Percentiles rank a stretch among this genome's conserved stretches.
These are phyloP conservation scores for Phasia obesa DNA, from an alignment of 2,888 invertebrate species.

Conservation along the genomic window DNA sequence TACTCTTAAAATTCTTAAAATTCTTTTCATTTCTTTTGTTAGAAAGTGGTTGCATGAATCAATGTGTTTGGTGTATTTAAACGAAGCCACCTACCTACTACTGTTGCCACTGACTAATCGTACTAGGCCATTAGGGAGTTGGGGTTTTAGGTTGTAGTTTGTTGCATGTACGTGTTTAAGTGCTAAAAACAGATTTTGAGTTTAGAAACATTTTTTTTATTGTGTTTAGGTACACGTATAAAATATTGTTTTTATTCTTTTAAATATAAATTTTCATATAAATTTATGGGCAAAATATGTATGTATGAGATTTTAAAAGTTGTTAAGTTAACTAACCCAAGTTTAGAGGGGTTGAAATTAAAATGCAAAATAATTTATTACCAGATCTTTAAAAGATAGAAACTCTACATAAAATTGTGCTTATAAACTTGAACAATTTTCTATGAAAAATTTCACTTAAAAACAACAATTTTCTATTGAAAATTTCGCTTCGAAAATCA, in stretches of 20 bases:
- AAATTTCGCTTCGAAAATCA: too few species aligned
- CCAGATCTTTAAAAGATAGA: too few species aligned
- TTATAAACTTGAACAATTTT: too few species aligned
- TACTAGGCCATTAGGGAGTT: constrained; percentile 1
- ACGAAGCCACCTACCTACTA: not conserved
- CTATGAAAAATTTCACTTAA: too few species aligned
- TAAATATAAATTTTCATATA: constrained; percentile 9
- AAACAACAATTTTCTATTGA: too few species aligned
- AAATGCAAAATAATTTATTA: too few species aligned
- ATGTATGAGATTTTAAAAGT: constrained; percentile 42
- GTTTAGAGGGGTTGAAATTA: not conserved
- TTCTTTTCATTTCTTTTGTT: constrained; percentile 48
- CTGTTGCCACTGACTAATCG: not conserved
- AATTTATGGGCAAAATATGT: constrained; percentile 58
- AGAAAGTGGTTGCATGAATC: constrained; percentile 41
- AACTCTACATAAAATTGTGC: too few species aligned
- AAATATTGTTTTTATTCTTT: constrained; percentile 14
- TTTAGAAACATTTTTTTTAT: constrained; percentile 52
- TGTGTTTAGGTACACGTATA: constrained; percentile 7
- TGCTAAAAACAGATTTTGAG: constrained; percentile 54
- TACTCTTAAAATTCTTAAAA: constrained; percentile 37
- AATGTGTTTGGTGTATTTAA: constrained; percentile 9
- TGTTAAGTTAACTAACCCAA: constrained; percentile 45
- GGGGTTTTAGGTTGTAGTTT: constrained; percentile 22
- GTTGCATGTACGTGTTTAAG: constrained; percentile 62